A percentile compares a stretch with the other conserved stretches of the same genome.
Conservation (phyloP, 2,888 invertebrate species). For the Cybosia mesomella region DNA sequence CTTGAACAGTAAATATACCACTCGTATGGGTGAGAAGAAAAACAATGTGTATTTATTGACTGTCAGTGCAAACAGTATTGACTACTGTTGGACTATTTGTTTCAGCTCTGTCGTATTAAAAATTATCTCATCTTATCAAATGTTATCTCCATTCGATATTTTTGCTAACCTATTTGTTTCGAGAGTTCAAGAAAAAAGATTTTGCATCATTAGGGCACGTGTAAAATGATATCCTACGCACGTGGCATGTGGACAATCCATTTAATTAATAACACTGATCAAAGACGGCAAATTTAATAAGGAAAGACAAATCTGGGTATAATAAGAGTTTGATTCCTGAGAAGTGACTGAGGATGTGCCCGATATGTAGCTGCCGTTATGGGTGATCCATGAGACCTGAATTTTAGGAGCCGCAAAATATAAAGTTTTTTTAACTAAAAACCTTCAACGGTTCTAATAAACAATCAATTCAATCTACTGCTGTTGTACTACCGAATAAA, state of each 20-base stretch:
- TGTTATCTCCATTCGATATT: neutral
- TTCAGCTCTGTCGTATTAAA: neutral
- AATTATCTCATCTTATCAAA: neutral
- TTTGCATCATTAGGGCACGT: too few relatives aligned
- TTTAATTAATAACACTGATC: too few relatives aligned
- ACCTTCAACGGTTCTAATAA: conserved; percentile 13
- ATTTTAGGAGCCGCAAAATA: too few relatives aligned
- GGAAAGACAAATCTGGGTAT: too few relatives aligned
- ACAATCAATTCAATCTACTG: neutral
- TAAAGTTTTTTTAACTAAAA: neutral
- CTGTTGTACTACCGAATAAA: conserved; percentile 27
- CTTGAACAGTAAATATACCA: neutral
- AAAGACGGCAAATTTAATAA: too few relatives aligned
- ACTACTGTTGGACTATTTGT: neutral
- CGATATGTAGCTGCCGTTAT: too few relatives aligned
- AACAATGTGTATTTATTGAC: neutral
- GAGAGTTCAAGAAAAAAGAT: neutral
- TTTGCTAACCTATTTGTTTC: too few relatives aligned
- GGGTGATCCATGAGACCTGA: too few relatives aligned
- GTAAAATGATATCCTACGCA: too few relatives aligned
- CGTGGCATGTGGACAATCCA: too few relatives aligned
- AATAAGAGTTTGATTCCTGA: too few relatives aligned
- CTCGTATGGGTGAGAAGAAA: neutral
- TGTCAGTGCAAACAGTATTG: neutral
- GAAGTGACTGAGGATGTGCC: too few relatives aligned